Percentiles rank a stretch among this genome's conserved stretches.
These are phyloP conservation scores for Cherax destructor DNA, from an alignment of 1,140 invertebrate genomes.

Conservation along the genomic window DNA sequence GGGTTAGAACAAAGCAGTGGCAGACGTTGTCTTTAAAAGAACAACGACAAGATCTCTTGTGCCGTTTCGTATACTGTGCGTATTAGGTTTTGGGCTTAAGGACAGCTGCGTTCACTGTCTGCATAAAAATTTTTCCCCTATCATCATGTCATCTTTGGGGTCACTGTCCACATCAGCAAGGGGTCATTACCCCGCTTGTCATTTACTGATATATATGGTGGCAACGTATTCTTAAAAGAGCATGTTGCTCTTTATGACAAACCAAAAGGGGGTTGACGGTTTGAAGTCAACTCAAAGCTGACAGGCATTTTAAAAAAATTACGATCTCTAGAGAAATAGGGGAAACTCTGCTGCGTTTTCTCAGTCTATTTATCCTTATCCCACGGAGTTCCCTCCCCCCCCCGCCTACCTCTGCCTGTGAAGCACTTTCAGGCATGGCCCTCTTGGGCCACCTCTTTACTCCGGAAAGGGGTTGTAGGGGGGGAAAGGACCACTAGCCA, in stretches of 20 bases:
- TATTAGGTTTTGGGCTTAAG: slow-evolving; percentile 90
- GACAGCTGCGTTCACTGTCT: slow-evolving; percentile 93
- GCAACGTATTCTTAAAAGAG: slow-evolving; percentile 61
- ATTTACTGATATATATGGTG: slow-evolving; percentile 95
- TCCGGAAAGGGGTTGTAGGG: slow-evolving; percentile 36
- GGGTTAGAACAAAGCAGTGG: slow-evolving; percentile 95
- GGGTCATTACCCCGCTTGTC: slow-evolving; percentile 92
- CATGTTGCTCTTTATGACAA: slow-evolving; percentile 68
- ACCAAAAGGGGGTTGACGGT: slow-evolving; percentile 83
- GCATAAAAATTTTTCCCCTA: slow-evolving; percentile 94
- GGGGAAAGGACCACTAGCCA: slow-evolving; percentile 37
- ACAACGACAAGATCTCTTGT: slow-evolving; percentile 90
- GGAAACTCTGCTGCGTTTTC: slow-evolving; percentile 59
- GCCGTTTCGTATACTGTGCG: slow-evolving; percentile 91
- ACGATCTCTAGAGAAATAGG: slow-evolving; percentile 50
- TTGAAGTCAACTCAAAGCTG: slow-evolving; percentile 68
- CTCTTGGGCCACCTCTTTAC: slow-evolving; percentile 71
- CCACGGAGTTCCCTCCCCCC: slow-evolving; percentile 89
- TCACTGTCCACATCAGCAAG: slow-evolving; percentile 84
- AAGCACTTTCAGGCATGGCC: slow-evolving; percentile 73
- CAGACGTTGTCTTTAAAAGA: slow-evolving; percentile 93
- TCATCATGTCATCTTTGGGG: slow-evolving; percentile 94
- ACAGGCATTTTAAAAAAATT: slow-evolving; percentile 65
- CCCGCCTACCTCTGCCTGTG: slow-evolving; percentile 85
- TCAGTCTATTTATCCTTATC: slow-evolving; percentile 81